phyloP scores from a whole-genome alignment of 2,797 vertebrate species.

The Cygnus olor region DNA sequence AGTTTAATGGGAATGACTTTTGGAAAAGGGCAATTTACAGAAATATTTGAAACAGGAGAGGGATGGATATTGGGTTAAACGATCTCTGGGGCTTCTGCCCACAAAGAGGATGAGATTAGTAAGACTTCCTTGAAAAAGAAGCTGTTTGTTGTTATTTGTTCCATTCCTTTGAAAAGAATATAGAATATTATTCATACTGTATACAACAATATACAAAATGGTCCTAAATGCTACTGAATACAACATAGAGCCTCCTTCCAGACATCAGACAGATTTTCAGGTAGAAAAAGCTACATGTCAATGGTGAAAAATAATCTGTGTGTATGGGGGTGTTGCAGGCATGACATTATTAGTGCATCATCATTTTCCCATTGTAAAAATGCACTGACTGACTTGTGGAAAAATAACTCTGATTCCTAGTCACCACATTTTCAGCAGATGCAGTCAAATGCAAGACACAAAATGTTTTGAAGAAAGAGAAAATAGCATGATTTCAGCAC shows the following conservation, averaged over 20 bases:
- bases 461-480: slow-evolving; percentile 57
- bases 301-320: not conserved
- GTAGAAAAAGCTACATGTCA: not conserved
- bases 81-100: not conserved
- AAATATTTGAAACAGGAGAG: not conserved
- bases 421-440: not conserved
- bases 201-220: not conserved
- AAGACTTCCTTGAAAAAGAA: not conserved
- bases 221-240: not conserved
- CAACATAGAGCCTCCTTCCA: not conserved
- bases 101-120: not conserved
- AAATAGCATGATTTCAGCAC: slow-evolving; percentile 13
- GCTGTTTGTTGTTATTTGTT: not conserved
- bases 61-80: not conserved
- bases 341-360: not conserved
- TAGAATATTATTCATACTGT: too few relatives aligned
- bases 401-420: slow-evolving; percentile 4
- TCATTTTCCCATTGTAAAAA: slow-evolving; percentile 8
- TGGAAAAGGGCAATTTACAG: not conserved
- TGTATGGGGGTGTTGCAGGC: not conserved
- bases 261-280: not conserved
- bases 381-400: not conserved
- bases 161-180: not conserved
- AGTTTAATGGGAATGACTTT: not conserved
- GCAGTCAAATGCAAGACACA: not conserved